These are phyloP conservation scores for Craniophora ligustri DNA, from an alignment of 2,888 invertebrate genomes.

Conservation along the genomic window DNA sequence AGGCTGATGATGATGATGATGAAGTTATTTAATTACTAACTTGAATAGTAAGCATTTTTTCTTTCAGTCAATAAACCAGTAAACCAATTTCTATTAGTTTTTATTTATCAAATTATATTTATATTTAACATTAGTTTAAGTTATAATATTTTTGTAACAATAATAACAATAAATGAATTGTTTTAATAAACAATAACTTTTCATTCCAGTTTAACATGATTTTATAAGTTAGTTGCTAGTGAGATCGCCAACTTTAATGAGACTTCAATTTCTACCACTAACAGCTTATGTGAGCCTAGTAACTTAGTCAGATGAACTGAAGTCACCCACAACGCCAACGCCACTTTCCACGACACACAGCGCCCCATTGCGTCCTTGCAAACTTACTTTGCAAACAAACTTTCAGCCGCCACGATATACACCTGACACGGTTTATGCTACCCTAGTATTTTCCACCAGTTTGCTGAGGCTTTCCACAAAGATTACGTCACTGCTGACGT, in stretches of 20 bases:
- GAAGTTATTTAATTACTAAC: no score
- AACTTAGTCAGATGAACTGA: slow-evolving; percentile 2
- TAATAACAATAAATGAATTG: no score
- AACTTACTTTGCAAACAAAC: background rate
- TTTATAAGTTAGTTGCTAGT: no score
- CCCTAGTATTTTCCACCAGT: slow-evolving; percentile 23
- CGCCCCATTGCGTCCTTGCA: background rate
- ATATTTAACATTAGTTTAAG: no score
- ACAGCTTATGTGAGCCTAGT: slow-evolving; percentile 25
- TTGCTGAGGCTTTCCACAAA: slow-evolving; percentile 7
- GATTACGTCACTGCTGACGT: slow-evolving; percentile 5
- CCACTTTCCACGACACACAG: slow-evolving; percentile 8
- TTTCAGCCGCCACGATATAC: background rate
- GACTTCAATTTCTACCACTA: background rate
- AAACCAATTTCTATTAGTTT: no score
- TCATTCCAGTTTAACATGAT: no score
- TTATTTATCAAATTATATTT: no score
- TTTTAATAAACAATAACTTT: no score
- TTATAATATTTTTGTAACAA: no score
- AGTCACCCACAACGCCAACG: slow-evolving; percentile 15
- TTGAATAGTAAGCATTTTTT: no score
- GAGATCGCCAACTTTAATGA: background rate
- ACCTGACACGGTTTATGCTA: slow-evolving; percentile 1
- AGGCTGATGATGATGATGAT: no score
- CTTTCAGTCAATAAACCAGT: no score